Percentiles rank a stretch among this genome's conserved stretches.
These are phyloP conservation scores for Phenganax subtilis DNA, from an alignment of 92 coral and sea anemone species.

Conservation along the genomic window DNA sequence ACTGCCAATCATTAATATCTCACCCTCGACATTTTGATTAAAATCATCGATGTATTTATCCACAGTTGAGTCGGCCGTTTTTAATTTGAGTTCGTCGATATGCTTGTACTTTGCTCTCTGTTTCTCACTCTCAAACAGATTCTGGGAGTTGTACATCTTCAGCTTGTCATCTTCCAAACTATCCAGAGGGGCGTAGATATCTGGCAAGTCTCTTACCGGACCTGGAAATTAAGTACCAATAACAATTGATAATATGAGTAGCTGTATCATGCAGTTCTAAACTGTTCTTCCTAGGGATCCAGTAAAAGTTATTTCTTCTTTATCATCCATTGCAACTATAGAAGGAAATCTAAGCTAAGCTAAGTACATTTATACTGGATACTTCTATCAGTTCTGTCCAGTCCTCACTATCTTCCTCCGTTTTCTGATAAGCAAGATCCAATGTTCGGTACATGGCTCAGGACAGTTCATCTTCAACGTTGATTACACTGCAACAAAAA, in stretches of 20 bases:
- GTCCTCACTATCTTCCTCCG: slow-evolving; percentile 71
- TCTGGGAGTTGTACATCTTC: slow-evolving; percentile 63
- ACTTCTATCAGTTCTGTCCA: no score
- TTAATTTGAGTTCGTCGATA: slow-evolving; percentile 76
- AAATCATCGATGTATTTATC: slow-evolving; percentile 76
- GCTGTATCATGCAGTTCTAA: no score
- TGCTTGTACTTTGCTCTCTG: slow-evolving; percentile 67
- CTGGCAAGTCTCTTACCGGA: slow-evolving; percentile 74
- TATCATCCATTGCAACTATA: not conserved
- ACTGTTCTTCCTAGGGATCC: no score
- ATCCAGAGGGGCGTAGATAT: slow-evolving; percentile 82
- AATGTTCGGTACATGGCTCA: slow-evolving; percentile 99
- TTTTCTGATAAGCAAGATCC: slow-evolving; percentile 59
- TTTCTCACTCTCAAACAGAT: slow-evolving; percentile 73
- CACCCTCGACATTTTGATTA: slow-evolving; percentile 88
- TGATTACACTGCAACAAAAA: slow-evolving; percentile 49
- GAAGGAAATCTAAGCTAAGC: no score
- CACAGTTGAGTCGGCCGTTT: slow-evolving; percentile 77
- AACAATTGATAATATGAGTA: not conserved
- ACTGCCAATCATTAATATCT: slow-evolving; percentile 89
- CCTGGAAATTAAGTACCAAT: slow-evolving; percentile 35
- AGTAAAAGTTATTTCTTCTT: not conserved
- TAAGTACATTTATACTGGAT: no score
- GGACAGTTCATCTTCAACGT: slow-evolving; percentile 83
- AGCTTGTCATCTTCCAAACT: slow-evolving; percentile 79